Conservation (phyloP, 2,888 invertebrate genomes). For the Cephus nigrinus region DNA sequence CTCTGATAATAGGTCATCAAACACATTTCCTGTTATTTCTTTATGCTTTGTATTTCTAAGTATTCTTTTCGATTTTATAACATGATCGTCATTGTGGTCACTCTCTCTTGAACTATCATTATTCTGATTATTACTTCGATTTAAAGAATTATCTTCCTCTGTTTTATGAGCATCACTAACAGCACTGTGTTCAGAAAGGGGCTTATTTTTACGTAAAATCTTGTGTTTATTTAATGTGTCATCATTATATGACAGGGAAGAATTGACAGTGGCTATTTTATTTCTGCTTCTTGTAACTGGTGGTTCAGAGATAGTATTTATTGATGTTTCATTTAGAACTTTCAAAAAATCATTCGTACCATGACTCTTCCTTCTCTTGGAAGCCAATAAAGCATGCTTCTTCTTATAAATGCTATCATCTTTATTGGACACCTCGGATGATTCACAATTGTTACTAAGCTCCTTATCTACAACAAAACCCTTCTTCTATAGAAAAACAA, state of each 20-base stretch:
- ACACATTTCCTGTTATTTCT: constrained; percentile 16
- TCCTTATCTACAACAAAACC: no score
- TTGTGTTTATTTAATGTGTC: neutral
- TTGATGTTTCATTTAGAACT: neutral
- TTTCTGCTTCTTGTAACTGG: neutral
- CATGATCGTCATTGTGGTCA: neutral
- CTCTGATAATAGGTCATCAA: constrained; percentile 20
- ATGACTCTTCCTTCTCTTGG: neutral
- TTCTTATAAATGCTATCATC: neutral
- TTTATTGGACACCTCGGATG: neutral
- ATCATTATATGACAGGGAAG: neutral
- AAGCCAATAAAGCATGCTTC: neutral
- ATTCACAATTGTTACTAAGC: no score
- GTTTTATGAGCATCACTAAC: neutral
- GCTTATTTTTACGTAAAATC: neutral
- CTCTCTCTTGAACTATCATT: no score
- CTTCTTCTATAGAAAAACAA: no score
- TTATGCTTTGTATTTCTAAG: constrained; percentile 12
- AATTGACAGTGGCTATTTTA: neutral
- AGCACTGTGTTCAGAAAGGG: neutral
- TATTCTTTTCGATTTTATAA: constrained; percentile 25
- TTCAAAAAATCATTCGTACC: neutral
- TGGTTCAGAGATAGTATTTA: neutral
- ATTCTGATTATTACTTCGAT: constrained; percentile 12
- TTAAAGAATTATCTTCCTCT: constrained; percentile 1